Base-by-base conservation (phyloP, 2,888 invertebrate species). In the Zaprionus bogoriensis region DNA sequence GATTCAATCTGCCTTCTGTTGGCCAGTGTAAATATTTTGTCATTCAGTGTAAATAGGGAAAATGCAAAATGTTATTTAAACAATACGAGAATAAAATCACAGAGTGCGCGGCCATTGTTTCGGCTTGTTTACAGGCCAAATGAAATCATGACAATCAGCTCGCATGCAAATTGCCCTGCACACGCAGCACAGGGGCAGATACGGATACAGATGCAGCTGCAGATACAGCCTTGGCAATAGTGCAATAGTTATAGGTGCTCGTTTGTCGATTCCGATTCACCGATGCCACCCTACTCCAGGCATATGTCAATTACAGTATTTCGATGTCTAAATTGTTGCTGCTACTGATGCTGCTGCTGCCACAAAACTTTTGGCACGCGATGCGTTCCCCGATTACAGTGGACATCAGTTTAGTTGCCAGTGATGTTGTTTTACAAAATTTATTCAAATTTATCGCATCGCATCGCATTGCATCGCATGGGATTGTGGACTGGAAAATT, bases 281-380 rank as follows among this genome's bases (percentile, higher is more conserved):
- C 10, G 22, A 3, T n/a, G n/a, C 10, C 7, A 10, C 4, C 1
- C 10, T 42, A 25, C 42, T 51, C 44, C 36, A 50, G 41, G 50
- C 41, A 54, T 62, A 66, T 71, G 84, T 66, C 80, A 83, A 81
- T 83, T 81, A 78, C 83, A 52, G 67, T 67, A 69, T 78, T 73
- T 60, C 67, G 62, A 74, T 69, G 57, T 65, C 76, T 62, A 68
- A 74, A 74, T 68, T 54, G 57, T 52, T 59, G 60, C 10, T 42
- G 42, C 41, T 22, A 20, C 20, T 14, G 36, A 17, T 36, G 44
- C 7, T 45, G 53, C 50, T 45, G 25, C 30, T 53, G 28, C 48
- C 50, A 53, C 63, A 69, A 69, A 77, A 74, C 60, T 60, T 70
- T 65, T 81, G 47, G 63, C 71, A 72, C 53, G 71, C 71, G 28